Base-by-base conservation (phyloP, 2,113 vertebrate genomes). In the Lonchura striata region DNA sequence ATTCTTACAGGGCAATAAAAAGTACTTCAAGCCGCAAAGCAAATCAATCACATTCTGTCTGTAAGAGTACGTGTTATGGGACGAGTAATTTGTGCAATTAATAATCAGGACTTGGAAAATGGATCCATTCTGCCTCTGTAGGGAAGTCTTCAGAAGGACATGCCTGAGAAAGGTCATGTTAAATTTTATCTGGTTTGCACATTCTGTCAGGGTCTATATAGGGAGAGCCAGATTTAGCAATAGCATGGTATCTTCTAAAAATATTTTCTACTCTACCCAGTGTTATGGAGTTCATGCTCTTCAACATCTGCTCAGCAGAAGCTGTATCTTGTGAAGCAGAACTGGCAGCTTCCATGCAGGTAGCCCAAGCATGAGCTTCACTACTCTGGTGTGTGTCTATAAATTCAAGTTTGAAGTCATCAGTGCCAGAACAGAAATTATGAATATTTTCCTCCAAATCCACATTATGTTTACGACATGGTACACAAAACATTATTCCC, bases 401-500 rank as follows among this genome's bases (percentile, higher is more conserved):
- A 82, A 97, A 94, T 68, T 98, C 97, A 44, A 97, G 90, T 61
- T 82, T 91, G 53, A 98, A 98, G 63, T 97, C 96, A 94, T 98
- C 97, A 13, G 96, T 97, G 54, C 97, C 97, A 8, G 92, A 97
- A 86, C 90, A 97, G 92, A 98, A 97, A 76, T 97, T 98, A 71
- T 95, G 71, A 79, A 70, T 84, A 23, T 86, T 94, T 70, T 97
- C 95, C 33, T 88, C 95, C 5, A 97, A 94, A 66, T 95, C 96
- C 57, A 97, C 93, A 11, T 97, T 96, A 30, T 98, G 97, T 42
- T 98, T 98, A 53, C 28, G 91, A 94, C 98, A 97, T 13, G 94
- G 86, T 72, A 53, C 89, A 35, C 98, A 98, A 95, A 98, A 98
- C 97, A 97, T 98, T 46, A 97, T 93, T 76, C 95, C 94, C 37